Percentiles rank a stretch among this genome's conserved stretches.
These are phyloP conservation scores for Lomographa bimaculata DNA, from an alignment of 2,888 invertebrate species.

Conservation along the genomic window DNA sequence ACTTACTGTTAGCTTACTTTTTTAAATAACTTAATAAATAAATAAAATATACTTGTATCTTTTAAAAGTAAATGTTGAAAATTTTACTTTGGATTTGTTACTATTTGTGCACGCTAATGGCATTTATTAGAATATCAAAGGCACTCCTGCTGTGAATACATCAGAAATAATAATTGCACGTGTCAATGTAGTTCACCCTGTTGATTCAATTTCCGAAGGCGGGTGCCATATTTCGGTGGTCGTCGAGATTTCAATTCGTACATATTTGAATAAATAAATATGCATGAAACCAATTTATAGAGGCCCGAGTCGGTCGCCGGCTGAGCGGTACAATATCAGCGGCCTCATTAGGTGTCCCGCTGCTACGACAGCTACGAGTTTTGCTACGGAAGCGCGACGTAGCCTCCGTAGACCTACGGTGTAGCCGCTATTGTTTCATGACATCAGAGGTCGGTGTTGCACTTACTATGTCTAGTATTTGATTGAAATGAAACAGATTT, in stretches of 20 bases:
- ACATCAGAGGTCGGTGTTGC: neutral
- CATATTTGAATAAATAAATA: slow-evolving; percentile 84
- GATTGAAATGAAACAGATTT: too few species aligned
- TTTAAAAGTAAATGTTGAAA: too few species aligned
- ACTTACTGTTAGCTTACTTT: slow-evolving; percentile 9
- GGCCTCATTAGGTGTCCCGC: slow-evolving; percentile 71
- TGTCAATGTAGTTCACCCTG: slow-evolving; percentile 69
- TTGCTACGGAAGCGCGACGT: slow-evolving; percentile 57
- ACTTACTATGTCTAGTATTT: too few species aligned
- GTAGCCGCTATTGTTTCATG: slow-evolving; percentile 46
- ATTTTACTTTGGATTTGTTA: too few species aligned
- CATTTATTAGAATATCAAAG: slow-evolving; percentile 19
- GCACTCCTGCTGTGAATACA: slow-evolving; percentile 7
- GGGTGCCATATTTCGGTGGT: slow-evolving; percentile 76
- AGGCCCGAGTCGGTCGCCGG: slow-evolving; percentile 54
- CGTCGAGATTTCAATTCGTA: slow-evolving; percentile 81
- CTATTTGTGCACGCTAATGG: slow-evolving; percentile 14
- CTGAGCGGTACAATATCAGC: slow-evolving; percentile 68
- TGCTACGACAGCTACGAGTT: slow-evolving; percentile 57
- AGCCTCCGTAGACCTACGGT: slow-evolving; percentile 43
- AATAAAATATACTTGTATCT: too few species aligned
- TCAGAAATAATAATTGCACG: slow-evolving; percentile 33
- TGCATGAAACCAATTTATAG: slow-evolving; percentile 83
- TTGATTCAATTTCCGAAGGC: slow-evolving; percentile 74
- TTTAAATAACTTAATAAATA: too few species aligned